Conservation (phyloP, 2,113 vertebrate genomes). For the Cranoglanis bouderius region DNA sequence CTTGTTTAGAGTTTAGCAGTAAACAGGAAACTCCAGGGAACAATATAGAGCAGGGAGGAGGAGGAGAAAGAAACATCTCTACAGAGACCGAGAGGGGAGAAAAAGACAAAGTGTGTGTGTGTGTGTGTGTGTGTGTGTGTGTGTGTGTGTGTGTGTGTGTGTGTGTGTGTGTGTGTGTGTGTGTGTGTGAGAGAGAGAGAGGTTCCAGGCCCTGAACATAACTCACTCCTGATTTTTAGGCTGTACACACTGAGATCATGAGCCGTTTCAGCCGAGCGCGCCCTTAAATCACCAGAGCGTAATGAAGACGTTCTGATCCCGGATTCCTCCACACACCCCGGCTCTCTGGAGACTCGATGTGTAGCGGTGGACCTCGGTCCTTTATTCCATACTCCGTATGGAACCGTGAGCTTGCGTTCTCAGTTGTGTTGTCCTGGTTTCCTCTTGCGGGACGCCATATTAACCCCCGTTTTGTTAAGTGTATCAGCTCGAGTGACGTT, state of each 20-base stretch:
- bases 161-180: constrained; percentile 55
- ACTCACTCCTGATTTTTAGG: background rate
- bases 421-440: too few species aligned
- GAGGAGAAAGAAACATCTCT: constrained; percentile 5
- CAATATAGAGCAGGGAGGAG: constrained; percentile 57
- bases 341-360: too few species aligned
- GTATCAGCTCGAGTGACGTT: too few species aligned
- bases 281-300: background rate
- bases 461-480: too few species aligned
- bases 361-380: too few species aligned
- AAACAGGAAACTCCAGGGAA: constrained; percentile 72
- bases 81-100: background rate
- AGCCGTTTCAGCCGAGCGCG: background rate
- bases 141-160: constrained; percentile 66
- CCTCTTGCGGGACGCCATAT: too few species aligned
- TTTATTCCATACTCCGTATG: too few species aligned
- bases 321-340: too few species aligned
- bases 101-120: constrained; percentile 13
- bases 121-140: constrained; percentile 2
- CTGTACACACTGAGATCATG: background rate
- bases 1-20: constrained; percentile 55
- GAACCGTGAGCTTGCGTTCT: too few species aligned
- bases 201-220: background rate
- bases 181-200: background rate
- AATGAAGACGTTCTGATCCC: background rate